Evolutionary conservation across 2,113 vertebrate genomes (phyloP), one percentile per base, ranked within the genome.

Genomic region (Xenotilapia longispinis): DNA sequence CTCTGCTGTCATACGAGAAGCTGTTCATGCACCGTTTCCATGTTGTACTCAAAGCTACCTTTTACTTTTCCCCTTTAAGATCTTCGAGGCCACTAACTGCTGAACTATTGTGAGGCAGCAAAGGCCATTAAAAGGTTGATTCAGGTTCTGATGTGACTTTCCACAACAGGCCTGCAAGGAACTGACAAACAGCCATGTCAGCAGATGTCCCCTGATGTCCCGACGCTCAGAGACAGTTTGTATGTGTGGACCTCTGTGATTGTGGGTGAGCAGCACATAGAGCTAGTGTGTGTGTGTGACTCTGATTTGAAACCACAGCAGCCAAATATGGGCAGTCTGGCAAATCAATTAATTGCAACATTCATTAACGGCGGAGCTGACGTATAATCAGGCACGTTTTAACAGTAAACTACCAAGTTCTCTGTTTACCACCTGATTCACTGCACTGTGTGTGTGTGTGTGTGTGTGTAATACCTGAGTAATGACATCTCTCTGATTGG

Each of bases 341-440:
- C 90, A 90, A 92, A 96, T 95, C 93, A 95, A 91, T 95, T 95
- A 91, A 96, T 95, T 91, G 92, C 90, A 92, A 91, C 88, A 96
- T 95, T 95, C 93, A 95, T 96, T 95, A 93, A 95, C 85, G 85
- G 65, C 33, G 49, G 80, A 40, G 81, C 90, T 92, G 93, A 94
- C 91, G 88, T 88, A 87, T 87, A 93, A 94, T 94, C 86, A 94
- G 85, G 9, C 55, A 85, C 80, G 57, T 81, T 91, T 91, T 70
- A 87, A 92, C 80, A 91, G 84, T 49, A 81, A 85, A 88, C 65
- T 53, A 81, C 84, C 45, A 53, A 36, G 14, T 26, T 68, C 86
- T 81, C 82, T 91, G 85, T 92, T 93, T 87, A 89, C 60, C 7
- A 8, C 70, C 84, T 85, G 81, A 85, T 88, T 82, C 70, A 87